Base-by-base conservation (phyloP, 2,113 vertebrate species). In the Urocynchramus pylzowi region DNA sequence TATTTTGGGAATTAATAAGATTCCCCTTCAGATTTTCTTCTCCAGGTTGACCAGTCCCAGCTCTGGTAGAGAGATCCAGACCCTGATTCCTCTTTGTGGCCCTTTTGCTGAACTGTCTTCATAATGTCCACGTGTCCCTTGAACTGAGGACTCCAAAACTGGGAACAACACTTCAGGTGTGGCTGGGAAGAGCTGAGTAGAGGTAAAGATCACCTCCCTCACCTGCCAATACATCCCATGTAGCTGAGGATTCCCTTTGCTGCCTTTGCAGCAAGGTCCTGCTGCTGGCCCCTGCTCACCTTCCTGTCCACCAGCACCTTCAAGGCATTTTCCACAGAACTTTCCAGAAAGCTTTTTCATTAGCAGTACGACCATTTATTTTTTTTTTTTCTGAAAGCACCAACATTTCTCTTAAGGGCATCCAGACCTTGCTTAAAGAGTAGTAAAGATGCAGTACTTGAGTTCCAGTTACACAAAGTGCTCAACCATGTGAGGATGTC, bases 401-500 rank as follows among this genome's bases (percentile, higher is more conserved):
- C 13, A 42, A 59, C 5, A 33, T 53, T 56, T 73, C 41, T n/a
- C 13, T 68, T 45, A 75, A 79, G 14, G 24, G 2, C 6, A 23
- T 26, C 26, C 15, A 63, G 16, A 33, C 9, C 12, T 59, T 45
- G 33, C 3, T 52, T 54, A 54, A 75, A 65, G 82, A 75, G 35
- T 12, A 42, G 47, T n/a, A 67, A 63, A 67, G 42, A 19, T 27
- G 11, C 19, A 77, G 16, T n/a, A 31, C 10, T 16, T 52, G 45
- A 39, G 28, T 37, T 92, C 20, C 26, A 61, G n/a, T 26, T 35
- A 61, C 39, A 37, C 18, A 16, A 83, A 64, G 11, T 28, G 16
- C 20, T 49, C 20, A 50, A 5, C 2, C 12, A 5, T 1, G 20
- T 42, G 16, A 70, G 44, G 70, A 44, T 1, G 1, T 19, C 15